Conservation (phyloP, 2,888 invertebrate species). For the Apamea epomidion region DNA sequence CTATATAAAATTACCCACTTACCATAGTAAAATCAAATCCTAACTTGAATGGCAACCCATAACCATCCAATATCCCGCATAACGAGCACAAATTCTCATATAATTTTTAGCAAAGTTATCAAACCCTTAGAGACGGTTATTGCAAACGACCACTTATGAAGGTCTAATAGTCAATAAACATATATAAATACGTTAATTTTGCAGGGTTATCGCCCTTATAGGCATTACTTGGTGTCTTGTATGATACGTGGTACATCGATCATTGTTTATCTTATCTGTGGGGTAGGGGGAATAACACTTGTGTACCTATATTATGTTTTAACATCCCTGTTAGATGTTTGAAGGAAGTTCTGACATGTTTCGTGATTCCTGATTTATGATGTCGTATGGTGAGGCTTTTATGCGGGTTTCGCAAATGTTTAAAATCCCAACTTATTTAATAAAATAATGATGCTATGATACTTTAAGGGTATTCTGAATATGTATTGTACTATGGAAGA, state of each 20-base stretch:
- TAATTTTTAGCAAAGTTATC: conserved; percentile 44
- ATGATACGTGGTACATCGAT: conserved; percentile 39
- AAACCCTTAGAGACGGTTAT: conserved; percentile 14
- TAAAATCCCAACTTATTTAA: background rate
- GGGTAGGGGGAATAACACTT: conserved; percentile 30
- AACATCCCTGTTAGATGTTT: background rate
- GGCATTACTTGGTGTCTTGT: conserved; percentile 35
- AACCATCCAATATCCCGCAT: conserved; percentile 27
- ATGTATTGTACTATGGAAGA: background rate
- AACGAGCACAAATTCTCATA: conserved; percentile 39
- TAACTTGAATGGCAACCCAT: background rate
- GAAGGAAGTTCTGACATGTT: background rate
- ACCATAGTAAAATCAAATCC: conserved; percentile 1
- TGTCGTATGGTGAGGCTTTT: background rate
- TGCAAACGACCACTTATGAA: conserved; percentile 47
- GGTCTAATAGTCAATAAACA: conserved; percentile 56
- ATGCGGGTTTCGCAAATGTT: background rate
- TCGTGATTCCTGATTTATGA: conserved; percentile 5
- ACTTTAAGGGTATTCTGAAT: background rate
- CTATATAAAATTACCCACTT: background rate
- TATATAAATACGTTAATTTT: conserved; percentile 52
- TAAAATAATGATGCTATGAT: too few relatives aligned
- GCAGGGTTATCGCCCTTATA: conserved; percentile 20
- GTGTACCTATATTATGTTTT: conserved; percentile 22
- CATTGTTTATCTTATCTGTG: conserved; percentile 56